A percentile compares a stretch with the other conserved stretches of the same genome.
phyloP scores from a whole-genome alignment of 2,113 vertebrate genomes.

The Emydocephalus ijimae region DNA sequence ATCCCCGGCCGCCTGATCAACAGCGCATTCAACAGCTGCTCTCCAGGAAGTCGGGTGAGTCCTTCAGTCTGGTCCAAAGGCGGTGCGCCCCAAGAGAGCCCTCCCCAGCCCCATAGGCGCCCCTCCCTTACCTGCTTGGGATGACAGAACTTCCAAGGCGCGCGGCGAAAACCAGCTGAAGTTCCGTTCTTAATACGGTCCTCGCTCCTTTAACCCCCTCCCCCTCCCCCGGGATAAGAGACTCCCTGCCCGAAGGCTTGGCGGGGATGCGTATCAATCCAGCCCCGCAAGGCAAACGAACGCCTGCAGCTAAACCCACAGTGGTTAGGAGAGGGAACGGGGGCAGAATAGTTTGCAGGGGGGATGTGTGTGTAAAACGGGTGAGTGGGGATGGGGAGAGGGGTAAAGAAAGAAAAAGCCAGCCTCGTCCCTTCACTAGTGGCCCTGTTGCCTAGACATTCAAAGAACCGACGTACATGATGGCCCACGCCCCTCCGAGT shows the following conservation, averaged over 20 bases:
- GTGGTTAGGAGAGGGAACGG: neutral
- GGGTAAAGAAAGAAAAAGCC: neutral
- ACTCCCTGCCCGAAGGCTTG: neutral
- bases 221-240: neutral
- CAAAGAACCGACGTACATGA: neutral
- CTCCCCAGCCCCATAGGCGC: neutral
- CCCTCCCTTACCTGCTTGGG: neutral
- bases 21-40: neutral
- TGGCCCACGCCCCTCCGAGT: neutral
- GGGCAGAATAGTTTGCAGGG: too few relatives aligned
- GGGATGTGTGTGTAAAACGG: neutral
- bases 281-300: neutral
- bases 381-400: neutral
- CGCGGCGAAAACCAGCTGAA: fast-evolving
- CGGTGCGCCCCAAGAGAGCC: neutral
- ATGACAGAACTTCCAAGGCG: neutral
- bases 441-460: neutral
- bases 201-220: neutral
- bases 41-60: neutral
- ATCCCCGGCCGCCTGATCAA: neutral
- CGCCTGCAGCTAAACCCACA: neutral
- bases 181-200: neutral
- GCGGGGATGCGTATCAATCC: neutral
- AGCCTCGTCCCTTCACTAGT: neutral
- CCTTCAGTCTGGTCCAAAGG: neutral